phyloP scores from a whole-genome alignment of 2,797 vertebrate species.

The Somateria mollissima region DNA sequence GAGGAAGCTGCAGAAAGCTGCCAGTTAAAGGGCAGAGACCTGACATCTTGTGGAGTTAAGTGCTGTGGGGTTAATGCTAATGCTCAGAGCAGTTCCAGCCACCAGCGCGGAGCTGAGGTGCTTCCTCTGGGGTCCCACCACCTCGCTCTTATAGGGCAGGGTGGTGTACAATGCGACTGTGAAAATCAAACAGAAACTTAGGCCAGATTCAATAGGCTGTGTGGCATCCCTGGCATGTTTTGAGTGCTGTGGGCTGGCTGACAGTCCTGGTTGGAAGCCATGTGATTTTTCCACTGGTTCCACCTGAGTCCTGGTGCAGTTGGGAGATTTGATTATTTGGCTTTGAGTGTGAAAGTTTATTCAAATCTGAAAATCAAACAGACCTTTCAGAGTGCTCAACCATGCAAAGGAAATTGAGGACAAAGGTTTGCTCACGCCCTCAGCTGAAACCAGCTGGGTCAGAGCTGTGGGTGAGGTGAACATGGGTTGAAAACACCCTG shows the following conservation, averaged over 20 bases:
- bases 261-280: background rate
- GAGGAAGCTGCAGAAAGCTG: background rate
- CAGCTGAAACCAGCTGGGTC: background rate
- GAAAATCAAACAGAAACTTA: background rate
- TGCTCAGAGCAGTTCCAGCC: rapidly evolving
- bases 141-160: background rate
- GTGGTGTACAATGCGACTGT: rapidly evolving
- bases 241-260: background rate
- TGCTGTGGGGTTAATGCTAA: background rate
- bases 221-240: background rate
- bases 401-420: background rate
- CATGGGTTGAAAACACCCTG: background rate
- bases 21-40: background rate
- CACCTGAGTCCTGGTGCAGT: background rate
- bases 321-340: background rate
- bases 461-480: background rate
- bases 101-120: background rate
- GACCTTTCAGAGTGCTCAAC: background rate
- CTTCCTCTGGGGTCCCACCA: background rate
- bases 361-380: conserved; percentile 33
- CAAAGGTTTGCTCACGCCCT: conserved; percentile 7
- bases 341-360: background rate
- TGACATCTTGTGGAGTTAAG: background rate
- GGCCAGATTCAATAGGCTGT: background rate
- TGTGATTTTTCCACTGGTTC: background rate